phyloP scores from a whole-genome alignment of 1,140 invertebrate genomes.

The Ostrea denselamellosa region DNA sequence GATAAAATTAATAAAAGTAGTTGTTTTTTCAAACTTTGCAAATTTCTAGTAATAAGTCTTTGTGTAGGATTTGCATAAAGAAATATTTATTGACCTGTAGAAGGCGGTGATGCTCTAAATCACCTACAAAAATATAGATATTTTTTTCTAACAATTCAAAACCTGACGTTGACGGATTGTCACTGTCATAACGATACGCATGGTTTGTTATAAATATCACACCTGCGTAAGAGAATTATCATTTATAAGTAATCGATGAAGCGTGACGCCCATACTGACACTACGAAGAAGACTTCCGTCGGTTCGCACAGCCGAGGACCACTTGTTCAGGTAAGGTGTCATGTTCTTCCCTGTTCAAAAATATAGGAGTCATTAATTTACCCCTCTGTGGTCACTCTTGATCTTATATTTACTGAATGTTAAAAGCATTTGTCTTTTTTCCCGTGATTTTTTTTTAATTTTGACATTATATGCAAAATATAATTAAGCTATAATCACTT shows the following conservation, averaged over 20 bases:
- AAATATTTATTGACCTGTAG: not conserved
- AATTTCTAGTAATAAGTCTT: too few species aligned
- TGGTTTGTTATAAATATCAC: not conserved
- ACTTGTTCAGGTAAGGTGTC: constrained; percentile 9
- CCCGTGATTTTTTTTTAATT: not conserved
- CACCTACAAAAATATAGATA: not conserved
- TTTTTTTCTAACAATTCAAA: not conserved
- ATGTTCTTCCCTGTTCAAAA: not conserved
- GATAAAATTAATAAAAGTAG: too few species aligned
- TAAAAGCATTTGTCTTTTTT: not conserved
- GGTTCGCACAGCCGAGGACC: not conserved
- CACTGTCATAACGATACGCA: constrained; percentile 18
- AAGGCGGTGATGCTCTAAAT: not conserved
- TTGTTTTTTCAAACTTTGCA: too few species aligned
- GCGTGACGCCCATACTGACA: not conserved
- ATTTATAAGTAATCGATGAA: constrained; percentile 24
- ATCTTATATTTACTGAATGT: not conserved
- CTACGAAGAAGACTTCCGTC: not conserved
- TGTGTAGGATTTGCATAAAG: not conserved
- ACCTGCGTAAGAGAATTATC: constrained; percentile 22
- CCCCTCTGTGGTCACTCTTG: not conserved
- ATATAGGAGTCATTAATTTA: not conserved
- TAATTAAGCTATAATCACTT: not conserved
- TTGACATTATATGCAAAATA: too few species aligned
- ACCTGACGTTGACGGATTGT: not conserved